Evolutionary conservation across 1,140 invertebrate genomes (phyloP).

Genomic region (Argopecten irradians): DNA sequence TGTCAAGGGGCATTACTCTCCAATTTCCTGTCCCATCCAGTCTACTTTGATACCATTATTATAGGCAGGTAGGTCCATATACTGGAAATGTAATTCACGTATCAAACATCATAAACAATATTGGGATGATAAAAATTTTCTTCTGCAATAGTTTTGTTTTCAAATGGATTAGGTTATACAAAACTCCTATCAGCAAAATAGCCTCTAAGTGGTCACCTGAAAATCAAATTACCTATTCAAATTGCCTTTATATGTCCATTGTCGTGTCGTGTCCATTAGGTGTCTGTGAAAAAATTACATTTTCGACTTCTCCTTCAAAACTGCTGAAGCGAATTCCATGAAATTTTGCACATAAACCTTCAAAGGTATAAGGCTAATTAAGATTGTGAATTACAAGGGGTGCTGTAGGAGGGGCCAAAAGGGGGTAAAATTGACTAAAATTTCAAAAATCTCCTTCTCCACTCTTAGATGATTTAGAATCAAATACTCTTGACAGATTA

Average conservation of each 20-base stretch:
- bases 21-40: constrained; percentile 83
- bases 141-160: neutral
- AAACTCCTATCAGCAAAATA: neutral
- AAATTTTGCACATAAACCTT: too few species aligned
- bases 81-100: neutral
- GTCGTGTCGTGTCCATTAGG: too few species aligned
- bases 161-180: neutral
- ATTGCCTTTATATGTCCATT: neutral
- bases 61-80: constrained; percentile 80
- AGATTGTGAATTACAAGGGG: too few species aligned
- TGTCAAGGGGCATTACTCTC: constrained; percentile 90
- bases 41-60: constrained; percentile 85
- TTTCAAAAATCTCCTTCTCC: too few species aligned
- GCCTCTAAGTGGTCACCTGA: neutral
- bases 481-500: too few species aligned
- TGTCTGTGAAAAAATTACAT: too few species aligned
- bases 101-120: neutral
- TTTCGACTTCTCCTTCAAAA: too few species aligned
- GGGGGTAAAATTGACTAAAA: too few species aligned
- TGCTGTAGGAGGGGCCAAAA: too few species aligned
- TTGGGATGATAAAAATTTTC: neutral
- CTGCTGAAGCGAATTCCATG: too few species aligned
- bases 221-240: neutral
- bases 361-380: too few species aligned
- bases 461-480: too few species aligned